These are phyloP conservation scores for Gobio gobio DNA, from an alignment of 2,113 vertebrate genomes.

Conservation along the genomic window DNA sequence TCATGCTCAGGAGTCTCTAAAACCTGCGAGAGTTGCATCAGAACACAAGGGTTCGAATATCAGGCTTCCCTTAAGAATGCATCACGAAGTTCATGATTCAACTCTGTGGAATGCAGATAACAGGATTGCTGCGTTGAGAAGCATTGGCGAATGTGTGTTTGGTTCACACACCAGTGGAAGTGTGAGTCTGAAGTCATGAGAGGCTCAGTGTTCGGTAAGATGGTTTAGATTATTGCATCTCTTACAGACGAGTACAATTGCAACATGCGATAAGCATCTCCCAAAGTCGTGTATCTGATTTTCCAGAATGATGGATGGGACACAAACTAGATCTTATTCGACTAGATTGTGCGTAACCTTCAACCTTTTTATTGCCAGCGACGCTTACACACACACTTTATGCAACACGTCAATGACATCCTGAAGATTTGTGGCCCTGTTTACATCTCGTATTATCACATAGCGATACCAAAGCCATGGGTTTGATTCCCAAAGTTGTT, in stretches of 20 bases:
- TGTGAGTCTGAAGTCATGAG: neutral
- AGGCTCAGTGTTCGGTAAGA: neutral
- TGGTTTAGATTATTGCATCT: conserved; percentile 10
- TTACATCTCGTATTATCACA: neutral
- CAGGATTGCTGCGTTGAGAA: neutral
- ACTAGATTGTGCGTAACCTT: neutral
- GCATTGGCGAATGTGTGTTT: neutral
- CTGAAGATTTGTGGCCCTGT: neutral
- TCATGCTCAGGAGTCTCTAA: conserved; percentile 4
- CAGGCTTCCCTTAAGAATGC: neutral
- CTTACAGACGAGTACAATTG: neutral
- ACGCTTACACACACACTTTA: neutral
- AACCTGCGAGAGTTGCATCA: neutral
- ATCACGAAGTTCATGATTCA: neutral
- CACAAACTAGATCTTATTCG: neutral
- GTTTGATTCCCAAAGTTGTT: too few relatives aligned
- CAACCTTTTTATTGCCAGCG: neutral
- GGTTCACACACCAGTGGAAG: neutral
- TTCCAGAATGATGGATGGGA: conserved; percentile 1
- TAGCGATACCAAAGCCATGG: too few relatives aligned
- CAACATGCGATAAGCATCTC: conserved; percentile 23
- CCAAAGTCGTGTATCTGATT: neutral
- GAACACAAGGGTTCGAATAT: neutral
- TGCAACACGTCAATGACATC: neutral
- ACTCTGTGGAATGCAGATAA: neutral